Percentiles rank a stretch among this genome's conserved stretches.
phyloP scores from a whole-genome alignment of 2,888 invertebrate genomes.

The Troglohyphantes excavatus region DNA sequence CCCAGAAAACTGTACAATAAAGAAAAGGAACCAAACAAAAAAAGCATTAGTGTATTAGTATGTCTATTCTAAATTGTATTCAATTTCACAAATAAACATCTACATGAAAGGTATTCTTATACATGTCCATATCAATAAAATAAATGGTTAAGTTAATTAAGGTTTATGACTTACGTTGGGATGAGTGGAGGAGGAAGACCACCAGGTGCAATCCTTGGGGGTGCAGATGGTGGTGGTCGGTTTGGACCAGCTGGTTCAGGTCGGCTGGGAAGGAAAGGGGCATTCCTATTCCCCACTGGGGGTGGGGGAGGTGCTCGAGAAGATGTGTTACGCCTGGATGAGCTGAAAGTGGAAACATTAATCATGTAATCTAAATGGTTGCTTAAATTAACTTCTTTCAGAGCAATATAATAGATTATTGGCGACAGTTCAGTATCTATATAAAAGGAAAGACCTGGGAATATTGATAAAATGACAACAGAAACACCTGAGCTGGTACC shows the following conservation, averaged over 20 bases:
- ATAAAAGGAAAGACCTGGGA: too few relatives aligned
- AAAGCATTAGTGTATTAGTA: too few relatives aligned
- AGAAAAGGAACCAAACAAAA: too few relatives aligned
- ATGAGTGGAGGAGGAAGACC: constrained; percentile 81
- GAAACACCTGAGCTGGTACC: too few relatives aligned
- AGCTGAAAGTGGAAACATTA: constrained; percentile 45
- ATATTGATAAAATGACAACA: too few relatives aligned
- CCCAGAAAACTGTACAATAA: too few relatives aligned
- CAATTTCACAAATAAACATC: neutral
- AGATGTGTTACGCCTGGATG: constrained; percentile 58
- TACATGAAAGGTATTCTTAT: neutral
- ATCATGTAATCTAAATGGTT: too few relatives aligned
- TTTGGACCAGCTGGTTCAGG: constrained; percentile 64
- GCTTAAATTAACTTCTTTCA: too few relatives aligned
- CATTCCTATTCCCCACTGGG: constrained; percentile 45
- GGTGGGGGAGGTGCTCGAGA: constrained; percentile 74
- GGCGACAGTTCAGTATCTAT: too few relatives aligned
- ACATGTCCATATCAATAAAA: too few relatives aligned
- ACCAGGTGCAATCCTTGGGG: constrained; percentile 83
- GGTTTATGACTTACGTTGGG: constrained; percentile 76
- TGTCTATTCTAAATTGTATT: neutral
- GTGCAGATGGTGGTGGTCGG: constrained; percentile 86
- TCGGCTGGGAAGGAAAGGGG: constrained; percentile 62
- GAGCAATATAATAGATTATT: too few relatives aligned
- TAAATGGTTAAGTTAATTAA: neutral